These are phyloP conservation scores for Carapus acus DNA, from an alignment of 2,797 vertebrate species.

Conservation along the genomic window DNA sequence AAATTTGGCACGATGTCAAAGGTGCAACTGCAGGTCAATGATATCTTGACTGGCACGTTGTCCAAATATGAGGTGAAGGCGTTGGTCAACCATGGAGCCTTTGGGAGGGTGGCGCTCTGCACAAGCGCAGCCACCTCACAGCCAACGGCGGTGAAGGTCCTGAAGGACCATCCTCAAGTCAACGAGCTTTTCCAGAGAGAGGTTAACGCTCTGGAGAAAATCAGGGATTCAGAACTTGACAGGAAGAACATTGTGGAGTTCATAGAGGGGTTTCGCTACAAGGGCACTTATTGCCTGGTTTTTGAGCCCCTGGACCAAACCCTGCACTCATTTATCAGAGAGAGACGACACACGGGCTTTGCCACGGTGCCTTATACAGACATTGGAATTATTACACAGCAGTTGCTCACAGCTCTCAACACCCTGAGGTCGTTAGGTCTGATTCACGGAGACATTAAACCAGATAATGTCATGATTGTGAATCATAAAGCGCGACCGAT, in stretches of 20 bases:
- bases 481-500: not conserved
- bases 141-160: too few relatives aligned
- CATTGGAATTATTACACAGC: conserved; percentile 7
- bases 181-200: too few relatives aligned
- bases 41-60: too few relatives aligned
- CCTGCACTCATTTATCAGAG: not conserved
- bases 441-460: conserved; percentile 25
- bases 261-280: not conserved
- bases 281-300: not conserved
- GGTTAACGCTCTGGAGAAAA: too few relatives aligned
- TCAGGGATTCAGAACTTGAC: not conserved
- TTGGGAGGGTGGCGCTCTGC: too few relatives aligned
- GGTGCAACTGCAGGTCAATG: too few relatives aligned
- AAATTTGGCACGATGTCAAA: too few relatives aligned
- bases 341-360: not conserved
- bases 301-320: conserved; percentile 20
- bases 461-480: conserved; percentile 33
- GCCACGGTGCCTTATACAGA: not conserved
- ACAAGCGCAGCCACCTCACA: too few relatives aligned
- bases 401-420: conserved; percentile 20
- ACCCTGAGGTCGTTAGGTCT: conserved; percentile 1
- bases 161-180: too few relatives aligned
- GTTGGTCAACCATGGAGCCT: too few relatives aligned
- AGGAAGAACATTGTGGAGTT: not conserved
- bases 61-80: too few relatives aligned